These are phyloP conservation scores for Empidonax alnorum DNA, from an alignment of 2,113 vertebrate species.

Conservation along the genomic window DNA sequence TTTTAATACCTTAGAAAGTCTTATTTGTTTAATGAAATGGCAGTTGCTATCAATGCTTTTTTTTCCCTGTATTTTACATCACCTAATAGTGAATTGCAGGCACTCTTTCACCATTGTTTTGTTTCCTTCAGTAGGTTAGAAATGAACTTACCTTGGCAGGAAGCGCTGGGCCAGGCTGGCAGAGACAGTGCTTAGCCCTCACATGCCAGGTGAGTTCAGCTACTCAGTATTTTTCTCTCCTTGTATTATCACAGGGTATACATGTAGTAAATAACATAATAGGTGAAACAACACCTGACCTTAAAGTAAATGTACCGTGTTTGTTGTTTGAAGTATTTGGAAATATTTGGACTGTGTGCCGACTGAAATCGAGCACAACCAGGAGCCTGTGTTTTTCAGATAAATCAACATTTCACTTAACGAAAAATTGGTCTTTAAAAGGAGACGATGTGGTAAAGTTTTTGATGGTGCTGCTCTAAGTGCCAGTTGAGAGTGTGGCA, in stretches of 20 bases:
- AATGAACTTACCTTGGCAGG: background rate
- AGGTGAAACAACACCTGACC: background rate
- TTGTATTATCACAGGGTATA: background rate
- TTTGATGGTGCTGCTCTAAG: background rate
- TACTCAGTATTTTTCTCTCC: background rate
- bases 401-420: background rate
- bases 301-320: background rate
- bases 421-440: background rate
- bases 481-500: background rate
- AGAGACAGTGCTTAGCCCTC: background rate
- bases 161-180: background rate
- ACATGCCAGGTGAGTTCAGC: background rate
- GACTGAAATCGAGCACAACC: background rate
- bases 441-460: background rate
- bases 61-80: background rate
- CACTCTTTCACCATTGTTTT: background rate
- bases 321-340: background rate
- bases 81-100: background rate
- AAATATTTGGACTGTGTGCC: background rate
- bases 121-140: constrained; percentile 1
- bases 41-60: background rate
- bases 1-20: background rate
- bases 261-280: background rate
- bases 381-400: background rate
- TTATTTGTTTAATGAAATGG: background rate